A percentile compares a stretch with the other conserved stretches of the same genome.
phyloP scores from a whole-genome alignment of 92 coral and sea anemone genomes.

The Porites cylindrica region DNA sequence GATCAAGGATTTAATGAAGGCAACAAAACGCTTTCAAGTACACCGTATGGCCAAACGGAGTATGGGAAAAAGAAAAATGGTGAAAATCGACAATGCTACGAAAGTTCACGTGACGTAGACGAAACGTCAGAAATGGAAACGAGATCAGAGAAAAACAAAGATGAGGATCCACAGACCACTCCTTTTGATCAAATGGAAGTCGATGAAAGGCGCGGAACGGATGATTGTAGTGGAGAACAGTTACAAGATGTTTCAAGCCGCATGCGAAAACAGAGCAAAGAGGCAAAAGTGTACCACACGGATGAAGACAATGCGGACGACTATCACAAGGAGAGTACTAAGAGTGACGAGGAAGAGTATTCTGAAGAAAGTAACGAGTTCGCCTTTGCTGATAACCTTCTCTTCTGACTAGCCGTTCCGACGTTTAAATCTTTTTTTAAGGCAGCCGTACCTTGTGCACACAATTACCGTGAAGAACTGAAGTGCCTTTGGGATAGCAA shows the following conservation, averaged over 20 bases:
- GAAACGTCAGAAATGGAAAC: background rate
- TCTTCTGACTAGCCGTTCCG: conserved; percentile 14
- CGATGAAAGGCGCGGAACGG: background rate
- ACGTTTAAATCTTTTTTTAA: conserved; percentile 7
- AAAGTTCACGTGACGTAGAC: background rate
- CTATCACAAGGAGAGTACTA: background rate
- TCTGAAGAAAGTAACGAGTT: conserved; percentile 12
- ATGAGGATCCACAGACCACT: background rate
- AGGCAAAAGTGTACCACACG: background rate
- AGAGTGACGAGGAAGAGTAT: background rate
- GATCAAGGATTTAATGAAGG: no score
- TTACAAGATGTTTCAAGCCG: background rate
- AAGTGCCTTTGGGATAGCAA: conserved; percentile 22
- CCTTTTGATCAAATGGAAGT: background rate
- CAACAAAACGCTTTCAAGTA: no score
- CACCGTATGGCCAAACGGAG: conserved; percentile 5
- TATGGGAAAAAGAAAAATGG: background rate
- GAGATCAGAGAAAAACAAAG: background rate
- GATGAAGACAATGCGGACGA: background rate
- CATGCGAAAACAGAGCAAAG: background rate
- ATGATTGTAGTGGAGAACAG: background rate
- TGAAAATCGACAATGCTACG: background rate
- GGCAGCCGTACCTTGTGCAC: conserved; percentile 3
- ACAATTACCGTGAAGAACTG: conserved; percentile 5
- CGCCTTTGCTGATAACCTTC: conserved; percentile 14